Evolutionary conservation across 2,113 vertebrate genomes (phyloP).

Genomic region (Nematolebias whitei): DNA sequence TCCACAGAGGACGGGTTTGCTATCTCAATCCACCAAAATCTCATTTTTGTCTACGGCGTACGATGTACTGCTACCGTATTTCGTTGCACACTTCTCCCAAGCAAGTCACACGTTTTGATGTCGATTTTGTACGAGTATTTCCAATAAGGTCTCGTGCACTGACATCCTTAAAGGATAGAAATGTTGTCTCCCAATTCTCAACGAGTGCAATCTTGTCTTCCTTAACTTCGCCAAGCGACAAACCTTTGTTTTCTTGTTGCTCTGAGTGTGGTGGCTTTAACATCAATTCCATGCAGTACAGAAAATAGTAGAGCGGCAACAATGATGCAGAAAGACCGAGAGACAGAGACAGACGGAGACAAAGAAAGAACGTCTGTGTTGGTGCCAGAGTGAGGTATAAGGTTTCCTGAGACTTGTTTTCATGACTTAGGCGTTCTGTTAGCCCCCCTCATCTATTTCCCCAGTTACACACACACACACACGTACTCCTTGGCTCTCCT

Average conservation of each 20-base stretch:
- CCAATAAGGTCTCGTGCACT: too few relatives aligned
- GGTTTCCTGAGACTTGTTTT: conserved; percentile 77
- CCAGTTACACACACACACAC: conserved; percentile 31
- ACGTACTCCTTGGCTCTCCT: conserved; percentile 29
- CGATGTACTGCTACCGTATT: too few relatives aligned
- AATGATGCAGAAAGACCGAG: conserved; percentile 36
- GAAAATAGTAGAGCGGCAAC: conserved; percentile 21
- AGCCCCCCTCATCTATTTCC: conserved; percentile 68
- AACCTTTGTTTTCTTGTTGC: conserved; percentile 35
- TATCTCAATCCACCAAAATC: too few relatives aligned
- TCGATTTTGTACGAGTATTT: too few relatives aligned
- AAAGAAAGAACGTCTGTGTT: conserved; percentile 65
- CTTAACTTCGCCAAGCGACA: conserved; percentile 40
- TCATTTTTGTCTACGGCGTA: too few relatives aligned
- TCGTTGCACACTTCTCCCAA: too few relatives aligned
- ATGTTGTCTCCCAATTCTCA: too few relatives aligned
- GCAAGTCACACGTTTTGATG: too few relatives aligned
- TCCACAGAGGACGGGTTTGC: too few relatives aligned
- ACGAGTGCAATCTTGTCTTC: conserved; percentile 13
- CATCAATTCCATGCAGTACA: conserved; percentile 21
- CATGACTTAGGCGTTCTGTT: conserved; percentile 71
- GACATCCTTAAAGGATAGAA: too few relatives aligned
- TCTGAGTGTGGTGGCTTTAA: conserved; percentile 13
- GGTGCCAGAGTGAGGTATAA: conserved; percentile 68
- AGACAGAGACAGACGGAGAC: conserved; percentile 26